A percentile compares a stretch with the other conserved stretches of the same genome.
phyloP scores from a whole-genome alignment of 2,888 invertebrate genomes.

The Agrotis clavis region DNA sequence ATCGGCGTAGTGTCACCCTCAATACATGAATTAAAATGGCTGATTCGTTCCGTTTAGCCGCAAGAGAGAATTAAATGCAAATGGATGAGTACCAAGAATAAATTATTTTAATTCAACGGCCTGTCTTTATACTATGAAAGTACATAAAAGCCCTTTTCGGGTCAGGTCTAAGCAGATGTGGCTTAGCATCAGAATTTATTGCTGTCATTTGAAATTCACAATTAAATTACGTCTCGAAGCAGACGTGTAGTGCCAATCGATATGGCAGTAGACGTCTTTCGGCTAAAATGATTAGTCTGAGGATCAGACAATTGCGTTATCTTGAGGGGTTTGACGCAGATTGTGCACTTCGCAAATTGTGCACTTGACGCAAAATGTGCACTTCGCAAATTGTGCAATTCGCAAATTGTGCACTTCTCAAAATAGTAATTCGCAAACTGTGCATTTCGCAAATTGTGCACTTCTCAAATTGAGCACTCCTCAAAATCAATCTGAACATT shows the following conservation, averaged over 20 bases:
- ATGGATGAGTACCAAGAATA: conserved; percentile 4
- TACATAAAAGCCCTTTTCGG: conserved; percentile 5
- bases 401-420: too few relatives aligned
- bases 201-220: neutral
- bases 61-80: conserved; percentile 37
- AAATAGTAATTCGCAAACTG: too few relatives aligned
- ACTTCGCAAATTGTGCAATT: too few relatives aligned
- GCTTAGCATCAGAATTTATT: neutral
- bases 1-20: conserved; percentile 23
- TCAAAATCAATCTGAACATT: too few relatives aligned
- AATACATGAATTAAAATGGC: conserved; percentile 41
- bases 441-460: too few relatives aligned
- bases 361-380: too few relatives aligned
- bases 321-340: too few relatives aligned
- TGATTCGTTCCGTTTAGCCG: conserved; percentile 43
- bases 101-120: conserved; percentile 1
- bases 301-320: too few relatives aligned
- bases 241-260: too few relatives aligned
- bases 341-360: too few relatives aligned
- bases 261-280: neutral
- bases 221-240: neutral
- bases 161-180: neutral
- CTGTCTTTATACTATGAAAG: neutral
- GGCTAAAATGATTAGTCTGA: neutral
- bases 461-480: too few relatives aligned